These are phyloP conservation scores for Halichoerus grypus DNA, from an alignment of 2,113 vertebrate species.

Conservation along the genomic window DNA sequence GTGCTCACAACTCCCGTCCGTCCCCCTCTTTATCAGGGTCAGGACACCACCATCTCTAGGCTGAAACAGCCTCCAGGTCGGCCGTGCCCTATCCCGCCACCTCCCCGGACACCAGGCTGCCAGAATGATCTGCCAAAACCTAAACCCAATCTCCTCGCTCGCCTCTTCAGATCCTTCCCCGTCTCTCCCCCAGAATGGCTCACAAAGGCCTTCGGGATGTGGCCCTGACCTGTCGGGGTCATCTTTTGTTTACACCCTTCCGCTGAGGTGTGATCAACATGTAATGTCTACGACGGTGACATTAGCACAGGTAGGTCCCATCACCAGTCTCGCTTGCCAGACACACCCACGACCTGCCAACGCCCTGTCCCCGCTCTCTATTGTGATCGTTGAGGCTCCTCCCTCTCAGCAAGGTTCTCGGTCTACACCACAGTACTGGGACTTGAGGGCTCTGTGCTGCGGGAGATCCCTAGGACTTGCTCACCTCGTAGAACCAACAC, in stretches of 20 bases:
- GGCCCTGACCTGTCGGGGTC: not conserved
- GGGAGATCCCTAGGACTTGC: accelerated
- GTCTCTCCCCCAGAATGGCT: accelerated
- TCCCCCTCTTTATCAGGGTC: accelerated
- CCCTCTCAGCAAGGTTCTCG: not conserved
- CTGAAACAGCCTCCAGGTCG: not conserved
- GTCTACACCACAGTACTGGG: not conserved
- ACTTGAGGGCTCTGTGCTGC: not conserved
- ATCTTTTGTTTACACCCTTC: not conserved
- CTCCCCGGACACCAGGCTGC: not conserved
- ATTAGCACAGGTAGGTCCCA: accelerated
- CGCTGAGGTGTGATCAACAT: not conserved
- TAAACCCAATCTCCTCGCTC: too few relatives aligned
- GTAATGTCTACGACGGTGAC: not conserved
- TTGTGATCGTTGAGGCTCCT: not conserved
- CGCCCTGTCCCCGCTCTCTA: not conserved
- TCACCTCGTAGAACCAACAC: accelerated
- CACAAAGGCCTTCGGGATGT: accelerated
- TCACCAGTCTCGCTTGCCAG: not conserved
- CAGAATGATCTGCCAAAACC: not conserved
- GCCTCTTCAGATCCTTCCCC: not conserved
- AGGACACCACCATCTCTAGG: accelerated
- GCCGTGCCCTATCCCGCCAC: too few relatives aligned
- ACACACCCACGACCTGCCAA: not conserved
- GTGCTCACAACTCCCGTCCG: not conserved